Percentiles rank a stretch among this genome's conserved stretches.
phyloP scores from a whole-genome alignment of 2,113 vertebrate genomes.

The Chloroceryle aenea region DNA sequence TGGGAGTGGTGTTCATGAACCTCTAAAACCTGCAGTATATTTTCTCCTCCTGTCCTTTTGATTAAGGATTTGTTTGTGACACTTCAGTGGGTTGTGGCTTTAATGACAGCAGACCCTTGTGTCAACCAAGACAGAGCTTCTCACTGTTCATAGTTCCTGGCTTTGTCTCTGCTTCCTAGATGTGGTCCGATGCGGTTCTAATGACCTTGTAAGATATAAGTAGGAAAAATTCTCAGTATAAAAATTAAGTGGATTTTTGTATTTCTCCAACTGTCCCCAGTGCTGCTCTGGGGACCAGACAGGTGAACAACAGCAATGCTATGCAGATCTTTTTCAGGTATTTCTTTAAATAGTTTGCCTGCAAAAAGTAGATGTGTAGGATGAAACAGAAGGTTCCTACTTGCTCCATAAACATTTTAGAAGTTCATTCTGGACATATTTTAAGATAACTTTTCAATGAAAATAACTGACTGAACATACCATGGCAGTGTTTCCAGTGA shows the following conservation, averaged over 20 bases:
- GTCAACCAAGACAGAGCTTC: neutral
- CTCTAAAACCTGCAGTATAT: neutral
- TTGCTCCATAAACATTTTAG: neutral
- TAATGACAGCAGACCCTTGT: neutral
- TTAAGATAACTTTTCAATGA: neutral
- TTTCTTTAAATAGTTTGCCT: neutral
- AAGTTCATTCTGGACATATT: neutral
- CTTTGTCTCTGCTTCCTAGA: constrained; percentile 1
- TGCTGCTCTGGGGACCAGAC: neutral
- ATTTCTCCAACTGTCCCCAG: neutral
- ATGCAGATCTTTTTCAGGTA: neutral
- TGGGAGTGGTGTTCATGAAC: neutral
- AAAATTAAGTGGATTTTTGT: neutral
- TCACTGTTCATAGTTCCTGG: neutral
- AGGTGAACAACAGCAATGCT: neutral
- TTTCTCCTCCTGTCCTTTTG: neutral
- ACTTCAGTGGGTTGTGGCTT: neutral
- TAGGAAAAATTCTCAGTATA: neutral
- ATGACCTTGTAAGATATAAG: neutral
- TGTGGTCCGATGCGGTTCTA: neutral
- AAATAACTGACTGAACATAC: neutral
- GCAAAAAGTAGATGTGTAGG: neutral
- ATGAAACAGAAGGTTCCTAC: neutral
- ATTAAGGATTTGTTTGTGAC: neutral
- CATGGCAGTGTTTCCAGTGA: neutral